Evolutionary conservation across 2,888 invertebrate species (phyloP).

Genomic region (Hyles lineata): DNA sequence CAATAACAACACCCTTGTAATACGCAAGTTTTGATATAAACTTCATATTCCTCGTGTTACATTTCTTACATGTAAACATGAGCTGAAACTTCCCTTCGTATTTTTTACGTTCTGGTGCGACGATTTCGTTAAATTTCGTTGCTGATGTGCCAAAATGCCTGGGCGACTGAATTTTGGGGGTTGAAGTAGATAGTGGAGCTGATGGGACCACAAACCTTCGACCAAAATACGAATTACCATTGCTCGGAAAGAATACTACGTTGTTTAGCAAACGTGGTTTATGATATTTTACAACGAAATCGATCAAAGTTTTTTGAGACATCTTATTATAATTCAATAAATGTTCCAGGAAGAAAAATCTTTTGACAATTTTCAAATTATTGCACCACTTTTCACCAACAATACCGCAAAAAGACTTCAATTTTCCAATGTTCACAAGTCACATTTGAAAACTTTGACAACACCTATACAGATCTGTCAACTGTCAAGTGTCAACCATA

Average conservation of each 20-base stretch:
- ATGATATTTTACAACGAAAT: conserved; percentile 78
- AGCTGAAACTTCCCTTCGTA: conserved; percentile 87
- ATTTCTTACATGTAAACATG: conserved; percentile 95
- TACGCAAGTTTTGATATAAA: conserved; percentile 94
- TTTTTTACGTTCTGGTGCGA: conserved; percentile 54
- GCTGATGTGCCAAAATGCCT: conserved; percentile 65
- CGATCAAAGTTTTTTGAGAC: conserved; percentile 75
- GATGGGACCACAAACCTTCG: conserved; percentile 62
- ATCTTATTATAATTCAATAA: conserved; percentile 44
- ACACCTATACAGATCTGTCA: background rate
- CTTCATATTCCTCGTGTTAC: conserved; percentile 90
- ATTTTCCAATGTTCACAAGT: background rate
- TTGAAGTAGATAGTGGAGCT: conserved; percentile 60
- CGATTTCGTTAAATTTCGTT: conserved; percentile 57
- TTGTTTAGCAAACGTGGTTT: conserved; percentile 74
- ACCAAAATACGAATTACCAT: conserved; percentile 76
- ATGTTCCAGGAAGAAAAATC: no score
- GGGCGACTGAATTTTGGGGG: conserved; percentile 66
- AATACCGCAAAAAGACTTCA: background rate
- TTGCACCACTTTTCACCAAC: conserved; percentile 45
- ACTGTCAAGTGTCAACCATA: no score
- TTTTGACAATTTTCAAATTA: conserved; percentile 25
- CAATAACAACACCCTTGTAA: conserved; percentile 95
- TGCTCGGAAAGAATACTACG: conserved; percentile 76
- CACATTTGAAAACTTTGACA: background rate